Evolutionary conservation across 2,797 vertebrate species (phyloP).

Genomic region (Phrynocephalus forsythii): DNA sequence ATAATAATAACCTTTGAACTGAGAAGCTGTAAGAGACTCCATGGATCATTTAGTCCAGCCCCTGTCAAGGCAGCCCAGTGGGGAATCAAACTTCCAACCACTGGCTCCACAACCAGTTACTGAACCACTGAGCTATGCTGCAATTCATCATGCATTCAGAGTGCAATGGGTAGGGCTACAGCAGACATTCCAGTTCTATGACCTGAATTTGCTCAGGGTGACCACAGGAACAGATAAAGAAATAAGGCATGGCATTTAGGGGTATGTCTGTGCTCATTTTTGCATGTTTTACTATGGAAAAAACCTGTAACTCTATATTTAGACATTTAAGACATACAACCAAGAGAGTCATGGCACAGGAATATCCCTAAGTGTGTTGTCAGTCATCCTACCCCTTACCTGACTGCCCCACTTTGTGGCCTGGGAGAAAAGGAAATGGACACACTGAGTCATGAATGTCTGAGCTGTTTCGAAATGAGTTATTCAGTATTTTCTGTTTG

Average conservation of each 20-base stretch:
- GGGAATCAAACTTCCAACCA: too few species aligned
- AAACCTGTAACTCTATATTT: constrained; percentile 19
- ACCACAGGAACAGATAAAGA: background rate
- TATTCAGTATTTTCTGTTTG: background rate
- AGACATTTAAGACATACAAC: background rate
- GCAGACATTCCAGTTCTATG: background rate
- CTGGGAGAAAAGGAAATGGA: background rate
- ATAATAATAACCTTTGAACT: too few species aligned
- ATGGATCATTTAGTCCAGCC: too few species aligned
- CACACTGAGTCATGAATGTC: background rate
- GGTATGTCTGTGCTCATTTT: background rate
- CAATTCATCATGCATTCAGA: too few species aligned
- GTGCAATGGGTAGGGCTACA: background rate
- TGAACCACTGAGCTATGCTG: too few species aligned
- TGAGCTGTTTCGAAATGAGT: background rate
- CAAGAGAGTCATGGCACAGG: background rate
- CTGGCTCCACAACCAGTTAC: too few species aligned
- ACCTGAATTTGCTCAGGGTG: background rate
- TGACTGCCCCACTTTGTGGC: background rate
- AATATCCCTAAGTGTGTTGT: background rate
- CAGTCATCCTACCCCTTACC: background rate
- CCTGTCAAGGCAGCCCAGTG: too few species aligned
- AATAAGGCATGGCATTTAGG: background rate
- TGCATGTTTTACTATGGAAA: background rate
- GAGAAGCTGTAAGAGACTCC: too few species aligned